A percentile compares a stretch with the other conserved stretches of the same genome.
Conservation (phyloP, 2,113 vertebrate species). For the Sylvietta virens region DNA sequence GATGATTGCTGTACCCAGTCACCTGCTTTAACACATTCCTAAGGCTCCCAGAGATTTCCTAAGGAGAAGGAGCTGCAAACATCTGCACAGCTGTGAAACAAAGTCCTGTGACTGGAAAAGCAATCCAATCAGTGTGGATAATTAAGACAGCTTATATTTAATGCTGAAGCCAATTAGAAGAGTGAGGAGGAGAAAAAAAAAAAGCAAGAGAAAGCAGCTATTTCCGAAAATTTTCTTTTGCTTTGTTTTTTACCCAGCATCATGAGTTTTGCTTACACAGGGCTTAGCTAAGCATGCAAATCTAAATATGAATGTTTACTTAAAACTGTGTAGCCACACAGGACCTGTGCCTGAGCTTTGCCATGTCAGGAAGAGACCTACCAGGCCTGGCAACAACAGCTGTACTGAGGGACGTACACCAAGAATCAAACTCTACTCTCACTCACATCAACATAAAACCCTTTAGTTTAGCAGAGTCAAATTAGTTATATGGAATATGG, state of each 20-base stretch:
- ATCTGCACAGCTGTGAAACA: slow-evolving; percentile 39
- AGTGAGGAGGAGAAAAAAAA: neutral
- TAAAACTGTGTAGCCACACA: neutral
- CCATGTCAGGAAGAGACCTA: neutral
- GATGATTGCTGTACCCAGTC: neutral
- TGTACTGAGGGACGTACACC: neutral
- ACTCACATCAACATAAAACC: neutral
- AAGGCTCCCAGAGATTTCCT: neutral
- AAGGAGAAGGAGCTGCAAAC: neutral
- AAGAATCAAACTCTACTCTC: neutral
- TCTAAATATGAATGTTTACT: slow-evolving; percentile 31
- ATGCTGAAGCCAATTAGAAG: slow-evolving; percentile 39
- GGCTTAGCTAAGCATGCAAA: slow-evolving; percentile 38
- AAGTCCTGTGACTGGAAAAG: slow-evolving; percentile 19
- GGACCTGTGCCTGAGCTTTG: slow-evolving; percentile 18
- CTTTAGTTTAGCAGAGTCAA: neutral
- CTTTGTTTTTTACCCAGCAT: slow-evolving; percentile 50
- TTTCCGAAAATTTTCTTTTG: slow-evolving; percentile 58
- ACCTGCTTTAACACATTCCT: neutral
- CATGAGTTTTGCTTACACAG: slow-evolving; percentile 31
- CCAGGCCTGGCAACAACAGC: neutral
- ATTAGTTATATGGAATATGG: neutral
- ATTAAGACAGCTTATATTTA: slow-evolving; percentile 64
- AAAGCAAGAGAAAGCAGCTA: neutral
- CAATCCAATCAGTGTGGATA: slow-evolving; percentile 59